These are phyloP conservation scores for Sycophila sp. DNA, from an alignment of 1,140 invertebrate genomes.

Conservation along the genomic window DNA sequence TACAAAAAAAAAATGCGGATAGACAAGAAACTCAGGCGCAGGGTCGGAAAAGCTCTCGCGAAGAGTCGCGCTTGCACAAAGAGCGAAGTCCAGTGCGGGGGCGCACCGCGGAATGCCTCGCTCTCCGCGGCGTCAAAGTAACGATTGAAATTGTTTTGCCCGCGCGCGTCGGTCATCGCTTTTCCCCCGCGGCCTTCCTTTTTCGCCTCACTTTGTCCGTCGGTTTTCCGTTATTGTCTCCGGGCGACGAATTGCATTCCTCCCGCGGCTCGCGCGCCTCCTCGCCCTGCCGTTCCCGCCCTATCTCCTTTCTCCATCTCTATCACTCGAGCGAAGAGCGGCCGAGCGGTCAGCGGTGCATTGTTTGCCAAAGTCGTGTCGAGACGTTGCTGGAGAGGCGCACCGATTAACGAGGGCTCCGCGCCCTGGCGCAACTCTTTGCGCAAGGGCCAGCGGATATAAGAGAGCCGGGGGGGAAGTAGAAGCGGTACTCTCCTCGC, in stretches of 20 bases:
- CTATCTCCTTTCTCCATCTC: neutral
- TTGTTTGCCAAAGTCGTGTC: constrained; percentile 25
- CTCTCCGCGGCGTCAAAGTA: neutral
- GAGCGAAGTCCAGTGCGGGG: too few species aligned
- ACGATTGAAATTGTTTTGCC: constrained; percentile 28
- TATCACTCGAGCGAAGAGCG: neutral
- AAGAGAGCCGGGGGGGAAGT: neutral
- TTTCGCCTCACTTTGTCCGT: neutral
- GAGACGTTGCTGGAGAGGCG: neutral
- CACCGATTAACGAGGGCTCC: constrained; percentile 15
- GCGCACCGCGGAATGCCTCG: neutral
- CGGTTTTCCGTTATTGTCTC: neutral
- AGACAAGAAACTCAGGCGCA: neutral
- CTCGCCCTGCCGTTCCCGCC: neutral
- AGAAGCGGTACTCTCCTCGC: neutral
- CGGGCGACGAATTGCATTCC: neutral
- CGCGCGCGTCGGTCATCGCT: neutral
- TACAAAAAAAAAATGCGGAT: neutral
- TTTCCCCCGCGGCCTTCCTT: neutral
- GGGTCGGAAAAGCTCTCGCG: too few species aligned
- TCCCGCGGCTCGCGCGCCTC: neutral
- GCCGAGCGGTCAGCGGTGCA: constrained; percentile 4
- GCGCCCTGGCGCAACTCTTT: constrained; percentile 3
- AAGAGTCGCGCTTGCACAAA: too few species aligned
- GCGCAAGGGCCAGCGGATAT: neutral